phyloP scores from a whole-genome alignment of 2,888 invertebrate species.

The Pristionchus fissidentatus region DNA sequence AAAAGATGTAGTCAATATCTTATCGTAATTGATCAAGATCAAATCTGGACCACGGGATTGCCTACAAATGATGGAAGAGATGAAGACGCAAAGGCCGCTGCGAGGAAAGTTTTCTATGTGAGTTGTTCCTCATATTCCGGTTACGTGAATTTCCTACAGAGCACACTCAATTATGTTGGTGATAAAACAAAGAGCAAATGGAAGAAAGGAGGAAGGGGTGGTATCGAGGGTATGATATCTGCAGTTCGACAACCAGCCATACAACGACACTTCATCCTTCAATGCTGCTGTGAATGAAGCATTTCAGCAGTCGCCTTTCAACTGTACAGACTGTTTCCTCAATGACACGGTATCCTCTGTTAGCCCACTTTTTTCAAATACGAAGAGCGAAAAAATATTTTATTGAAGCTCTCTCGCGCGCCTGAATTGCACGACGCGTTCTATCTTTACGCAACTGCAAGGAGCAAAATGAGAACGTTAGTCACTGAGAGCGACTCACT shows the following conservation, averaged over 20 bases:
- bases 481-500: background rate
- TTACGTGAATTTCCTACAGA: too few relatives aligned
- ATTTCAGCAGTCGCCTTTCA: constrained; percentile 55
- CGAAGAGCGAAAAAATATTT: background rate
- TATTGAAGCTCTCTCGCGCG: background rate
- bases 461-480: background rate
- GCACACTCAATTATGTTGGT: too few relatives aligned
- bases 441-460: background rate
- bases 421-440: constrained; percentile 1
- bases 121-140: background rate
- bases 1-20: too few relatives aligned
- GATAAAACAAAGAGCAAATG: background rate
- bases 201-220: background rate
- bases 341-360: constrained; percentile 49
- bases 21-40: background rate
- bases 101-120: background rate
- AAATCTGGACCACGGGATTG: background rate
- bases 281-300: constrained; percentile 50
- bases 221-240: background rate
- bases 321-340: constrained; percentile 56
- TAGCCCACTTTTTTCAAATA: background rate
- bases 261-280: background rate
- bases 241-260: constrained; percentile 36
- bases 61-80: background rate
- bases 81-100: background rate